Evolutionary conservation across 2,888 invertebrate genomes (phyloP), one percentile per base, ranked within the genome.

Genomic region (Synergus laeviventris): DNA sequence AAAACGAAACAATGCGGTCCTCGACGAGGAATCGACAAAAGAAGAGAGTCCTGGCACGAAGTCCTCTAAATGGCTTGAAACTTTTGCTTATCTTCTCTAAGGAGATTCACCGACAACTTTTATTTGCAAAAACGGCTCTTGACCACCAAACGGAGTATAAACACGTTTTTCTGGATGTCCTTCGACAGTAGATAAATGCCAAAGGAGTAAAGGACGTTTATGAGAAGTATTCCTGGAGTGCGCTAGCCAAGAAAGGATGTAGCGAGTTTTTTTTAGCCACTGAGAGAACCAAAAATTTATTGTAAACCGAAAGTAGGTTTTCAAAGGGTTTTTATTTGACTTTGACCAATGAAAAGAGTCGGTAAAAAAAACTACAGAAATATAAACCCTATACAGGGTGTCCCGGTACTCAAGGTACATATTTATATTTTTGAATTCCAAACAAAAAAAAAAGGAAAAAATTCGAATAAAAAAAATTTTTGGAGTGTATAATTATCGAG

Each of bases 1-100:
- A 49, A 70, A 49, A 70, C 49, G 70, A 36, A 54, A 54, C 70
- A 70, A 70, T 70, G 70, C 70, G 70, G 70, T 70, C 70, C 45
- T 70, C 11, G 12, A 31, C 21, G 42, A 45, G 12, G 49, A 70
- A 70, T 49, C 36, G 70, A 36, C 49, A 70, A 70, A 54, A 49
- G 18, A 70, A 70, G 49, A 49, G 49, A 70, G 54, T 70, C 49
- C 70, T 54, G 70, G 49, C 31, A 31, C 45, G 42, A 66, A 9
- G 31, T 14, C 9, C 70, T 70, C 49, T 70, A 54, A 54, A 70
- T 49, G 70, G 70, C 12, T 66, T 45, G 42, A 70, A 70, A 70
- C 31, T 9, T 9, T 21, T 14, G 21, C 42, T 24, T 24, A 5
- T 59, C 59, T 59, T 5, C 24, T 7, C 59, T 59, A 24, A 21